A percentile compares a stretch with the other conserved stretches of the same genome.
Conservation (phyloP, 2,797 vertebrate genomes). For the Fistularia commersonii region DNA sequence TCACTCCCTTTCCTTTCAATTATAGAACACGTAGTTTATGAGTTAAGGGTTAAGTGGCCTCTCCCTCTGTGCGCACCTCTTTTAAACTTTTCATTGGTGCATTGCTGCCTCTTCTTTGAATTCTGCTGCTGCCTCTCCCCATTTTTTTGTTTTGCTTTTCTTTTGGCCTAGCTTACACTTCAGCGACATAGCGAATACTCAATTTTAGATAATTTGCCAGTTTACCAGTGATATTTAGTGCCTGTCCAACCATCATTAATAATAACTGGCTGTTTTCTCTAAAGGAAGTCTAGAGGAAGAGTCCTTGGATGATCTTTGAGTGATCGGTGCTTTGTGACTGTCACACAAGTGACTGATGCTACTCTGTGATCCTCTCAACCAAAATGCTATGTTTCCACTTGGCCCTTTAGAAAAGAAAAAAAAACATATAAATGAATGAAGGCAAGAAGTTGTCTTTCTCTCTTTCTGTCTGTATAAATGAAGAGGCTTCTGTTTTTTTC, state of each 20-base stretch:
- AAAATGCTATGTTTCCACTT: no score
- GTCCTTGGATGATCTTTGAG: slow-evolving; percentile 26
- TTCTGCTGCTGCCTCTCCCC: neutral
- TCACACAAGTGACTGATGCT: slow-evolving; percentile 26
- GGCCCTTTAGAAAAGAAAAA: no score
- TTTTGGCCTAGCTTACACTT: neutral
- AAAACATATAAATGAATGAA: no score
- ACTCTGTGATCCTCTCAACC: slow-evolving; percentile 5
- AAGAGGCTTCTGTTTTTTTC: no score
- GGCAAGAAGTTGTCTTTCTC: no score
- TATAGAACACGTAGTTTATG: slow-evolving; percentile 34
- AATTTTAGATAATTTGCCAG: slow-evolving; percentile 44
- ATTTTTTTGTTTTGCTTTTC: no score
- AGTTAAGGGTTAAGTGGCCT: slow-evolving; percentile 24
- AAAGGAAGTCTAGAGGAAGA: slow-evolving; percentile 20
- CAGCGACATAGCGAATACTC: slow-evolving; percentile 39
- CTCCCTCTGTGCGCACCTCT: slow-evolving; percentile 5
- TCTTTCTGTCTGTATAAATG: no score
- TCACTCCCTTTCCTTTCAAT: slow-evolving; percentile 59
- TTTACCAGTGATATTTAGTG: slow-evolving; percentile 55
- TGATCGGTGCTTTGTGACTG: slow-evolving; percentile 19
- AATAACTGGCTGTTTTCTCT: slow-evolving; percentile 34
- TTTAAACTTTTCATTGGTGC: slow-evolving; percentile 27
- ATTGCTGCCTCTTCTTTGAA: slow-evolving; percentile 16
- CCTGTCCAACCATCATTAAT: slow-evolving; percentile 49